Conservation (phyloP, 2,113 vertebrate genomes). For the Salvelinus alpinus region DNA sequence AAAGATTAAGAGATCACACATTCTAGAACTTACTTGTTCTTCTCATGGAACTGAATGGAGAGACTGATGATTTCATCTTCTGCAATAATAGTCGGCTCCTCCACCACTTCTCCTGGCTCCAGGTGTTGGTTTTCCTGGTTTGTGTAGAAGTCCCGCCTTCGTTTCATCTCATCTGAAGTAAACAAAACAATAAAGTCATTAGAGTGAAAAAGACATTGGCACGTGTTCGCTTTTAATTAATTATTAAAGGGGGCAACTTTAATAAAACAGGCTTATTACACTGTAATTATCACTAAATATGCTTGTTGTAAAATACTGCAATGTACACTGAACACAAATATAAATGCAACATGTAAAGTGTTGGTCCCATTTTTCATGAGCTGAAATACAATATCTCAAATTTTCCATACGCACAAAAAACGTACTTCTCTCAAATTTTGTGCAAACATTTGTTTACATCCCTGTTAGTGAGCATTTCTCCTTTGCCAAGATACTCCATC, state of each 20-base stretch:
- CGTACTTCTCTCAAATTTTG: too few species aligned
- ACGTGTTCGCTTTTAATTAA: too few species aligned
- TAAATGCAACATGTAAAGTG: too few species aligned
- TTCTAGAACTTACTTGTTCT: constrained; percentile 76
- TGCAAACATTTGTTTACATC: too few species aligned
- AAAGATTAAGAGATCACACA: background rate
- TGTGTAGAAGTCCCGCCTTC: constrained; percentile 88
- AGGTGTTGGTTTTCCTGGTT: constrained; percentile 69
- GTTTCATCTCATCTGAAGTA: constrained; percentile 89
- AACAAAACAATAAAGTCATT: background rate
- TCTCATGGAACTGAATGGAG: constrained; percentile 91
- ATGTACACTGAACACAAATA: background rate
- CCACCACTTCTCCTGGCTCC: constrained; percentile 80
- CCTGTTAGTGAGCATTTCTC: too few species aligned
- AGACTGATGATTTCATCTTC: constrained; percentile 93
- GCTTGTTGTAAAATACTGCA: background rate
- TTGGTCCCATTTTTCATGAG: too few species aligned
- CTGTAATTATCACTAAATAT: background rate
- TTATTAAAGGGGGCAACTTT: background rate
- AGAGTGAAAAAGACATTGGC: background rate
- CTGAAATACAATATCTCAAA: too few species aligned
- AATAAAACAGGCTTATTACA: background rate
- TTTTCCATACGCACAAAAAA: too few species aligned
- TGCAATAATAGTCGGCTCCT: constrained; percentile 75
- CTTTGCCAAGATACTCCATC: too few species aligned